Evolutionary conservation across 2,888 invertebrate species (phyloP), one percentile per base, ranked within the genome.

Genomic region (Amiota minor): DNA sequence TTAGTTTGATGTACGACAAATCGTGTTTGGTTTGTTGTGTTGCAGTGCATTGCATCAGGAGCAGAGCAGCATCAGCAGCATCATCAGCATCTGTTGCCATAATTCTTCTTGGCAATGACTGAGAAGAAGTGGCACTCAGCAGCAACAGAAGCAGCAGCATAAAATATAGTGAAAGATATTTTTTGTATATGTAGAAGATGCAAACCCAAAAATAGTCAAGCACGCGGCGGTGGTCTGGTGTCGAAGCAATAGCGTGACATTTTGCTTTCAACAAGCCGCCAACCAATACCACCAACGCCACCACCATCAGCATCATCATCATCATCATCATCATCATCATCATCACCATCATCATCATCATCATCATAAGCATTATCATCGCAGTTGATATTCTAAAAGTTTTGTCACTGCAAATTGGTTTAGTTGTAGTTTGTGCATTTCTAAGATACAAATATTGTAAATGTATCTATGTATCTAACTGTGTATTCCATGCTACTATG

Each of bases 71-170:
- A 18, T 3, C 3, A 23, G 73, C 72, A 74, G 49, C 50, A 18
- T 49, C 45, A 75, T 85, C 78, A 72, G 83, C 83, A 86, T 83
- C 83, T 83, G 83, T 77, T 83, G 82, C 85, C 84, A 86, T 83
- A 86, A 85, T 79, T 83, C 83, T 86, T 81, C 75, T 68, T 68
- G 67, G 67, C 67, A 68, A 68, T 68, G 67, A 50, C 67, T 68
- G 8, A 45, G 20, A 59, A 23, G 20, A 35, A 35, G 62, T 59
- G 16, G 65, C 47, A 47, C 9, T 53, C 20, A 45, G 62, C 53
- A n/a, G 4, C 50, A 50, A 4, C 50, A 50, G n/a, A 1, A n/a
- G 35, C 61, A 35, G 61, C 61, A 20, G 23, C 20, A 62, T 35
- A 62, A 23, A 23, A 62, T 14, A 16, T 16, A 23, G 12, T 14